Conservation (phyloP, 2,888 invertebrate genomes). For the Latheticus oryzae region DNA sequence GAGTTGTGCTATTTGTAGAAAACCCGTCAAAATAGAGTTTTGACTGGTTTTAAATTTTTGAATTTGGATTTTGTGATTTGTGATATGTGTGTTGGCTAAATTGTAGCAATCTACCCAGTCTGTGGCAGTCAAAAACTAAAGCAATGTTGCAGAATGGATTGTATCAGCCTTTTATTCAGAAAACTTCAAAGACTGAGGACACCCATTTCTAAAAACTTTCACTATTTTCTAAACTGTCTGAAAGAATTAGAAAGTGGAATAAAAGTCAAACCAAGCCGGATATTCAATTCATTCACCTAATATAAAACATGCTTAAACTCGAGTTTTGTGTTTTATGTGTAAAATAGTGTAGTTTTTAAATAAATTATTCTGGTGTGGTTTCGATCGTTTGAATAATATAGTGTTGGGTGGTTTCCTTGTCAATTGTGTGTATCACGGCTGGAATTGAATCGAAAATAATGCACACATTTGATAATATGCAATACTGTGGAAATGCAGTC, state of each 20-base stretch:
- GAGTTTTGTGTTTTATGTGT: not conserved
- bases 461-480: conserved; percentile 25
- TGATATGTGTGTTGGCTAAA: conserved; percentile 2
- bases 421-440: conserved; percentile 4
- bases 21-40: conserved; percentile 8
- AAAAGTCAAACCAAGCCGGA: conserved; percentile 12
- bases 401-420: conserved; percentile 14
- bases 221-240: conserved; percentile 45
- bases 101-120: conserved; percentile 19
- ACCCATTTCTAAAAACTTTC: conserved; percentile 39
- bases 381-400: not conserved
- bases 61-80: conserved; percentile 2
- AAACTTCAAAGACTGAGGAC: too few species aligned
- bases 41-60: too few species aligned
- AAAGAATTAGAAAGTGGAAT: conserved; percentile 35
- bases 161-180: too few species aligned
- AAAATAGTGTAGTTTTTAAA: not conserved
- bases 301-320: conserved; percentile 33
- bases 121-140: conserved; percentile 21
- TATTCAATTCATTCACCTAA: conserved; percentile 32
- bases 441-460: conserved; percentile 16
- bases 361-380: not conserved
- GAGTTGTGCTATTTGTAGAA: conserved; percentile 1
- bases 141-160: conserved; percentile 27
- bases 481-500: conserved; percentile 43